Percentiles rank a stretch among this genome's conserved stretches.
Evolutionary conservation across 1,140 invertebrate genomes (phyloP).

Genomic region (Thaumatotibia leucotreta): DNA sequence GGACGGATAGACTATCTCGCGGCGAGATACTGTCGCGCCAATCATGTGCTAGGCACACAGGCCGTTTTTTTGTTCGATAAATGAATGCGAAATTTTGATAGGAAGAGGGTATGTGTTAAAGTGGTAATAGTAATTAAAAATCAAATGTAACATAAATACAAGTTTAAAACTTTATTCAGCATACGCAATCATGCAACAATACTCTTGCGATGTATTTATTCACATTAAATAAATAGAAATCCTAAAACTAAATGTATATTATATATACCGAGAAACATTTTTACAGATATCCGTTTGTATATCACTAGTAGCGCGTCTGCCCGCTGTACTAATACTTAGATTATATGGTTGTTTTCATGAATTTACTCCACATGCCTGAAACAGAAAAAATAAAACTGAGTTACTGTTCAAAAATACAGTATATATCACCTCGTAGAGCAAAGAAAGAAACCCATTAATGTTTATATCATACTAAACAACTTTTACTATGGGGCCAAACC

Average conservation of each 20-base stretch:
- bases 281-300: conserved; percentile 35
- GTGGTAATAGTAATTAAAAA: neutral
- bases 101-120: neutral
- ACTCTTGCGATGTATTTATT: conserved; percentile 33
- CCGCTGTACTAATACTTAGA: conserved; percentile 50
- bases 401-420: no score
- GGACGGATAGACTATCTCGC: no score
- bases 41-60: no score
- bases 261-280: conserved; percentile 32
- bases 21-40: no score
- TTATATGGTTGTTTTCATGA: conserved; percentile 19
- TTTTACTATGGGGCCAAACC: no score
- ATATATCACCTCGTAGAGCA: no score
- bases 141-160: neutral
- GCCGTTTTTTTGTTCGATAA: no score
- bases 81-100: no score
- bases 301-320: conserved; percentile 2
- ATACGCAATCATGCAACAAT: conserved; percentile 37
- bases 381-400: conserved; percentile 28
- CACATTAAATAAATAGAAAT: conserved; percentile 43
- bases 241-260: conserved; percentile 36
- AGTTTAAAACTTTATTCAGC: conserved; percentile 37
- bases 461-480: no score
- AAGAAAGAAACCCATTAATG: no score
- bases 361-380: conserved; percentile 60